phyloP scores from a whole-genome alignment of 2,113 vertebrate genomes.

The Ancistrus triradiatus region DNA sequence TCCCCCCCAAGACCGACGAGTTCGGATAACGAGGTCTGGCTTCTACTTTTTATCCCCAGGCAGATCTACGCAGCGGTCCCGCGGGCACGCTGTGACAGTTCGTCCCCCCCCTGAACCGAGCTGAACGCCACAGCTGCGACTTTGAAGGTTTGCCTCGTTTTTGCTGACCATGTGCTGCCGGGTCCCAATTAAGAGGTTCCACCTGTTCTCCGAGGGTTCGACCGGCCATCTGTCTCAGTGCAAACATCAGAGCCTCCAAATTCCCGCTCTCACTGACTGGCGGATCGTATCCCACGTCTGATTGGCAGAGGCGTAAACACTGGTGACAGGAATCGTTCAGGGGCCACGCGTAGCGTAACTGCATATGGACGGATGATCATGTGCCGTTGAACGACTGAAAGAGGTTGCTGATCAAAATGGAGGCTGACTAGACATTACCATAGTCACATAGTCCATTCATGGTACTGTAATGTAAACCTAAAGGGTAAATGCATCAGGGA shows the following conservation, averaged over 20 bases:
- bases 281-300: slow-evolving; percentile 30
- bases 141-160: slow-evolving; percentile 42
- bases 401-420: too few relatives aligned
- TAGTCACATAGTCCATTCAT: too few relatives aligned
- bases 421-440: too few relatives aligned
- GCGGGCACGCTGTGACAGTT: slow-evolving; percentile 13
- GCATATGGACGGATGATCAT: too few relatives aligned
- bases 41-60: background rate
- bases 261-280: slow-evolving; percentile 35
- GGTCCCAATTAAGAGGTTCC: slow-evolving; percentile 63
- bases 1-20: background rate
- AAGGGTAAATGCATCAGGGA: too few relatives aligned
- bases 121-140: slow-evolving; percentile 31
- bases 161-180: slow-evolving; percentile 25
- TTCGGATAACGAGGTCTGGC: slow-evolving; percentile 32
- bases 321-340: too few relatives aligned
- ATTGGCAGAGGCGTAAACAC: slow-evolving; percentile 4
- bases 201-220: slow-evolving; percentile 50
- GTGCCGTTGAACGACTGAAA: too few relatives aligned
- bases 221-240: slow-evolving; percentile 49
- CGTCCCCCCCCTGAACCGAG: background rate
- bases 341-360: too few relatives aligned
- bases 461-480: too few relatives aligned
- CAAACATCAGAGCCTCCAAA: slow-evolving; percentile 41
- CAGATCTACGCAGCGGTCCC: too few relatives aligned